Evolutionary conservation across 1,140 invertebrate species (phyloP).

Genomic region (Sarcophaga peregrina): DNA sequence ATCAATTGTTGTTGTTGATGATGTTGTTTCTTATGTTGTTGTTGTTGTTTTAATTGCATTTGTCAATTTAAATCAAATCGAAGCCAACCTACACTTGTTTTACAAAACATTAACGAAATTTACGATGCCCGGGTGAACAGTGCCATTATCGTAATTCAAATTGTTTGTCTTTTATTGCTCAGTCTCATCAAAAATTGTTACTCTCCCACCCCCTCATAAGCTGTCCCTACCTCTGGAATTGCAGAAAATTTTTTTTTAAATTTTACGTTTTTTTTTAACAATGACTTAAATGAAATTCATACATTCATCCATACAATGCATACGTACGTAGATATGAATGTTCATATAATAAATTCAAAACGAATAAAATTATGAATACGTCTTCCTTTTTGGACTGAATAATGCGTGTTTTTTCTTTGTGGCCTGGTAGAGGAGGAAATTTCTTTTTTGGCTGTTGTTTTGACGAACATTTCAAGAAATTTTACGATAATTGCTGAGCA

Average conservation of each 20-base stretch:
- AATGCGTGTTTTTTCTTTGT: neutral
- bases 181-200: neutral
- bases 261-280: neutral
- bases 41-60: constrained; percentile 29
- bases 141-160: constrained; percentile 35
- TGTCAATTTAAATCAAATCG: constrained; percentile 41
- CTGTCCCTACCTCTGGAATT: neutral
- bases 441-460: neutral
- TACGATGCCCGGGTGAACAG: constrained; percentile 34
- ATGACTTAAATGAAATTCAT: constrained; percentile 42
- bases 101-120: constrained; percentile 33
- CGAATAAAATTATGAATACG: constrained; percentile 36
- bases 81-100: constrained; percentile 29
- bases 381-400: neutral
- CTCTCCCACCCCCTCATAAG: neutral
- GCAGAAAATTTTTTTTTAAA: neutral
- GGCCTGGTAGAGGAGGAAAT: too few species aligned
- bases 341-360: constrained; percentile 3
- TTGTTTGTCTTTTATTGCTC: constrained; percentile 8
- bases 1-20: neutral
- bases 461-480: constrained; percentile 16
- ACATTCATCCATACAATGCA: neutral
- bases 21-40: neutral
- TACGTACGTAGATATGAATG: neutral
- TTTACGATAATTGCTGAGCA: constrained; percentile 32